Base-by-base conservation (phyloP, 53 echinoderm and acorn worm species). In the Patiria pectinifera region DNA sequence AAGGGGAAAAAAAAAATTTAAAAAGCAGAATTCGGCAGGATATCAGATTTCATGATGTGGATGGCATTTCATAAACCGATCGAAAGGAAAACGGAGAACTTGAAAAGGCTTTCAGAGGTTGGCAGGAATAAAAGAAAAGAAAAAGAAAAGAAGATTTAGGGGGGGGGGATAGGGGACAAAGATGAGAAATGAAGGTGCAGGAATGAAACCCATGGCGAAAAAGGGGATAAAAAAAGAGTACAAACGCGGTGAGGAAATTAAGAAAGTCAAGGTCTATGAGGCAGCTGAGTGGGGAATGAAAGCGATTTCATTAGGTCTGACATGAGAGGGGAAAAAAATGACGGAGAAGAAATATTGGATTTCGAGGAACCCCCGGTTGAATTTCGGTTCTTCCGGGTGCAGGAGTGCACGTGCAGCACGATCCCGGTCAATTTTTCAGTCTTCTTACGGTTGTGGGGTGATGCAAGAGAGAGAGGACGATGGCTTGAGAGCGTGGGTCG, bases 41-140 rank as follows among this genome's bases (percentile, higher is more conserved):
- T 78, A 88, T 88, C 88, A 62, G 59, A 78, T 88, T 78, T 88
- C 88, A 21, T 13, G 61, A 78, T 26, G 78, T 23, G 21, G 59
- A 88, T 88, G 62, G 22, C 13, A 88, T 88, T 88, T 88, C 88
- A 88, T 60, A 88, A 88, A 88, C 88, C 35, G 88, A 78, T 88
- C 88, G 62, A 88, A 88, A 48, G 25, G 45, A 59, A 75, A 48
- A 18, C 4, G 75, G 24, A 75, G 46, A 86, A 86, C 86, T 86
- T 75, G 75, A 86, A 74, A 75, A 53, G 86, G 85, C 85, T 85
- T 85, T 86, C 74, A 75, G 74, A 48, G 69, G 25, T 2, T 3
- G 10, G 45, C 2, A 35, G 11, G 14, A 23, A 49, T 62, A 59
- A 3, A 4, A 18, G 25, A 26, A 76, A 35, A 35, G 35, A 35